Conservation (phyloP, 1,140 invertebrate species). For the Brachionus calyciflorus region DNA sequence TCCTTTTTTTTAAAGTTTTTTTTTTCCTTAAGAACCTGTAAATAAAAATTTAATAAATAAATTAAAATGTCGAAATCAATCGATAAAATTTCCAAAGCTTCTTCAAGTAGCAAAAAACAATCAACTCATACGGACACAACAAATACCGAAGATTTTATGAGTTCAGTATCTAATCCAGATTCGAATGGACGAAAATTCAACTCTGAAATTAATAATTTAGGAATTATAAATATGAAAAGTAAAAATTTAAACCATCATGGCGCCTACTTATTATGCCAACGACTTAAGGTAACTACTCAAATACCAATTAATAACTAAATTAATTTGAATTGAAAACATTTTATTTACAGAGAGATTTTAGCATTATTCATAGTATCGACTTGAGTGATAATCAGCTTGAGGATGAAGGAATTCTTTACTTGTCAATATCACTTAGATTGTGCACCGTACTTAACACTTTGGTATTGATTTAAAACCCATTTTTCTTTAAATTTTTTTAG, state of each 20-base stretch:
- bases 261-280: background rate
- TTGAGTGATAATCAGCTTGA: constrained; percentile 32
- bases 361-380: background rate
- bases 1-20: too few species aligned
- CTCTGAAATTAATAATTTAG: background rate
- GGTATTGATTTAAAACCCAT: background rate
- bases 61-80: too few species aligned
- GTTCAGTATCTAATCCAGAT: too few species aligned
- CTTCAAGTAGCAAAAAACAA: too few species aligned
- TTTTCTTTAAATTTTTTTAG: too few species aligned
- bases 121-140: too few species aligned
- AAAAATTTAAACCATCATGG: constrained; percentile 9
- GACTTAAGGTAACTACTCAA: constrained; percentile 7
- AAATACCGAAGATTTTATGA: too few species aligned
- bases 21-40: too few species aligned
- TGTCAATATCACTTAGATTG: background rate
- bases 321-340: background rate
- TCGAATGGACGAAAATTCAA: too few species aligned
- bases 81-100: too few species aligned
- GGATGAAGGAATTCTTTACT: constrained; percentile 34
- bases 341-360: constrained; percentile 15
- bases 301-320: background rate
- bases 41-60: too few species aligned
- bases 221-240: background rate
- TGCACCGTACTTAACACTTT: constrained; percentile 18